A percentile compares a stretch with the other conserved stretches of the same genome.
Conservation (phyloP, 35 echinoderm and acorn worm species). For the Heliocidaris tuberculata region DNA sequence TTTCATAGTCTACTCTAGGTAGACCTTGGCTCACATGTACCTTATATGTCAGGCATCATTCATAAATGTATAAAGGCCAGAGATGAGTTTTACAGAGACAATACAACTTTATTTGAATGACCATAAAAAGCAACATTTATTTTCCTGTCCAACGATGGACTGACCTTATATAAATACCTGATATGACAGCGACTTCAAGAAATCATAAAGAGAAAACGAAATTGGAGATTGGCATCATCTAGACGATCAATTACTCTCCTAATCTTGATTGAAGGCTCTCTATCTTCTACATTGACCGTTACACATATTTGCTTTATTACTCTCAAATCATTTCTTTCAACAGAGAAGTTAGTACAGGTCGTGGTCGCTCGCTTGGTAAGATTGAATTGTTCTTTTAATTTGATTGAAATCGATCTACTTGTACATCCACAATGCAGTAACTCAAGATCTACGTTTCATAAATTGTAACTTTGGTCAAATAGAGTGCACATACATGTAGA, state of each 20-base stretch:
- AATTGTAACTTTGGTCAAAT: too few species aligned
- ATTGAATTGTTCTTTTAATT: background rate
- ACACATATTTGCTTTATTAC: background rate
- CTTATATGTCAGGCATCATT: background rate
- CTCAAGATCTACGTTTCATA: too few species aligned
- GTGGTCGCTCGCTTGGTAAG: background rate
- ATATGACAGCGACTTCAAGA: background rate
- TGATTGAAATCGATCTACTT: background rate
- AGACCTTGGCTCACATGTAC: background rate
- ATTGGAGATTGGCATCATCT: background rate
- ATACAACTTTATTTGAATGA: background rate
- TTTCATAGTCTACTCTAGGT: background rate
- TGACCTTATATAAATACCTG: background rate
- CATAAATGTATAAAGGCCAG: background rate
- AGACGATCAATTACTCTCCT: background rate
- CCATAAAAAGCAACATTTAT: constrained; percentile 4
- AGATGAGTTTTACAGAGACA: background rate
- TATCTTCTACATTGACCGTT: background rate
- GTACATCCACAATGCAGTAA: too few species aligned
- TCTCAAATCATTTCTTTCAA: background rate
- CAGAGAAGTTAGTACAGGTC: background rate
- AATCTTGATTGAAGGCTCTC: constrained; percentile 1
- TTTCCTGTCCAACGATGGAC: background rate
- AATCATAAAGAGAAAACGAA: background rate
- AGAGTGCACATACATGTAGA: too few species aligned